Conservation (phyloP, 2,888 invertebrate species). For the Temnothorax rugatulus region DNA sequence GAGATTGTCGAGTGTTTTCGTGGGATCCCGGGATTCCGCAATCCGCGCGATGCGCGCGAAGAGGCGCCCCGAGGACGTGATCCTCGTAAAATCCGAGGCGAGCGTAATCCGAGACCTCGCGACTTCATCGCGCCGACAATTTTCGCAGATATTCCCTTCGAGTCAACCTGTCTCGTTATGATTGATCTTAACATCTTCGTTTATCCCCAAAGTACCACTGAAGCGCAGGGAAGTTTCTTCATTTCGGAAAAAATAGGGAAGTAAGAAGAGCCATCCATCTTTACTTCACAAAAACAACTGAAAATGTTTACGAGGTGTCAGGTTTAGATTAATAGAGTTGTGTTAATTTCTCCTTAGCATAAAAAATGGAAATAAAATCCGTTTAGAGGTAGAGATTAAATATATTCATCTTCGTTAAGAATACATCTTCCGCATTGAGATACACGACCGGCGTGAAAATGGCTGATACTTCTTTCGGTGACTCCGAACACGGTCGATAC, state of each 20-base stretch:
- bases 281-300: background rate
- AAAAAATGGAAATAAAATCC: background rate
- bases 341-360: background rate
- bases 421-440: background rate
- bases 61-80: constrained; percentile 33
- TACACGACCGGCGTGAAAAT: background rate
- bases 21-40: constrained; percentile 15
- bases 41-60: background rate
- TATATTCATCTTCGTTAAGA: background rate
- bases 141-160: background rate
- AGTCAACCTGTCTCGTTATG: background rate
- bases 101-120: background rate
- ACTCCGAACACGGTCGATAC: background rate
- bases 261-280: background rate
- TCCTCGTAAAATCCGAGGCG: constrained; percentile 32
- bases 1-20: constrained; percentile 6
- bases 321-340: background rate
- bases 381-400: background rate
- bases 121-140: background rate
- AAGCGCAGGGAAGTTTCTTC: background rate
- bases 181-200: background rate
- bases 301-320: background rate
- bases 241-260: background rate
- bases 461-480: background rate
- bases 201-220: background rate